These are phyloP conservation scores for Tricholauxania praeusta DNA, from an alignment of 2,888 invertebrate genomes.

Conservation along the genomic window DNA sequence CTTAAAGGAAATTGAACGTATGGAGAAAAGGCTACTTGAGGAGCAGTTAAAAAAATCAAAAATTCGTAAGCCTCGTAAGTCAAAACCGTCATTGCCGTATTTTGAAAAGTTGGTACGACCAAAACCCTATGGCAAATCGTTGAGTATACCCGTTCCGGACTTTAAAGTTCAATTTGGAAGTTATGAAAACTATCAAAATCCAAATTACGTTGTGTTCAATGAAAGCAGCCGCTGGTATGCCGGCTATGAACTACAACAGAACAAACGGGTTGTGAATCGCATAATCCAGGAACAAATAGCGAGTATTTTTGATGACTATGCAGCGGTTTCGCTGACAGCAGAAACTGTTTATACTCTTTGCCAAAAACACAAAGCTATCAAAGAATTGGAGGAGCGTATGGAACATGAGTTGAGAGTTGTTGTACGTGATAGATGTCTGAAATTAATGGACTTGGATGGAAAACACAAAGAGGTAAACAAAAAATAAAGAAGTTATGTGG, in stretches of 20 bases:
- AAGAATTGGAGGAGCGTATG: constrained; percentile 47
- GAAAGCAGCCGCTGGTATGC: constrained; percentile 50
- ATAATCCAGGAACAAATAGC: constrained; percentile 40
- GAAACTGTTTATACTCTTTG: constrained; percentile 41
- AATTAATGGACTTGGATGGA: constrained; percentile 15
- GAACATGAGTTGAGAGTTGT: constrained; percentile 40
- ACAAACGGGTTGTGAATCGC: constrained; percentile 34
- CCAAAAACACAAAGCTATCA: constrained; percentile 46
- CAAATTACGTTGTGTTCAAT: constrained; percentile 43
- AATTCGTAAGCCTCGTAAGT: not conserved
- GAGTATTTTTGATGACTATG: constrained; percentile 33
- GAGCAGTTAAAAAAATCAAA: not conserved
- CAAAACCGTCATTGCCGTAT: constrained; percentile 48
- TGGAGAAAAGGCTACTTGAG: not conserved
- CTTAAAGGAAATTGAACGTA: constrained; percentile 28
- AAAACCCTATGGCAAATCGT: constrained; percentile 40
- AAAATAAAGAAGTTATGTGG: too few relatives aligned
- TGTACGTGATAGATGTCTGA: constrained; percentile 36
- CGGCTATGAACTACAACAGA: constrained; percentile 38
- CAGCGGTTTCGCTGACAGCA: not conserved
- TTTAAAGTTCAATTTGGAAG: constrained; percentile 35
- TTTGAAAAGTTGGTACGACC: constrained; percentile 47
- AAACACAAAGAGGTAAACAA: not conserved
- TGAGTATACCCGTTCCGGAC: constrained; percentile 39
- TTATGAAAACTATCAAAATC: constrained; percentile 43